Percentiles rank a stretch among this genome's conserved stretches.
Conservation (phyloP, 2,888 invertebrate species). For the Microctonus brassicae region DNA sequence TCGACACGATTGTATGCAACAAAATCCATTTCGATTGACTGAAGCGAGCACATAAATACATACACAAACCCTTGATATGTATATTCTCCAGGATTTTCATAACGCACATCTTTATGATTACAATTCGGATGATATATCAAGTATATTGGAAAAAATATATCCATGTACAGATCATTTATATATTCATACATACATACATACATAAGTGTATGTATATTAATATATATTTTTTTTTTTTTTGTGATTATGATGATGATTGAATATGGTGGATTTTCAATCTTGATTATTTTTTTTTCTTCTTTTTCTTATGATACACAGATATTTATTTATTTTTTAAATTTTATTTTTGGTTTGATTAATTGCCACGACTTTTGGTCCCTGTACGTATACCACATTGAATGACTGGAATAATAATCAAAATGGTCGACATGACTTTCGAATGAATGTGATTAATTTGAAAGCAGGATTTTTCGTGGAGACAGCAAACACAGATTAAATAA, state of each 20-base stretch:
- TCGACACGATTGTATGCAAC: background rate
- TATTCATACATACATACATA: too few species aligned
- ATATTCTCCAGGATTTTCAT: background rate
- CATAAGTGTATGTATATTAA: too few species aligned
- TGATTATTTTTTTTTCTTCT: background rate
- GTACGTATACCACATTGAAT: background rate
- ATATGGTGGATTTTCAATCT: background rate
- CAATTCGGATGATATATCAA: too few species aligned
- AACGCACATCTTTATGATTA: too few species aligned
- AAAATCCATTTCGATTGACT: background rate
- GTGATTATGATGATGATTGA: slow-evolving; percentile 5
- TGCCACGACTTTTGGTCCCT: background rate
- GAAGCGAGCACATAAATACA: too few species aligned
- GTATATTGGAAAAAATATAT: too few species aligned
- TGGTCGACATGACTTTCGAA: background rate
- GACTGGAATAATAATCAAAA: background rate
- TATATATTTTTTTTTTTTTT: background rate
- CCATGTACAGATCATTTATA: too few species aligned
- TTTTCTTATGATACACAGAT: background rate
- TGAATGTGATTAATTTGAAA: background rate
- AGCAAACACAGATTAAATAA: background rate
- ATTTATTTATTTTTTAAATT: background rate
- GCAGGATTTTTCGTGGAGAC: background rate
- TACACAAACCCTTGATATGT: background rate
- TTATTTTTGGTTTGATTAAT: background rate